These are phyloP conservation scores for Tachysurus vachellii DNA, from an alignment of 2,113 vertebrate species.

Conservation along the genomic window DNA sequence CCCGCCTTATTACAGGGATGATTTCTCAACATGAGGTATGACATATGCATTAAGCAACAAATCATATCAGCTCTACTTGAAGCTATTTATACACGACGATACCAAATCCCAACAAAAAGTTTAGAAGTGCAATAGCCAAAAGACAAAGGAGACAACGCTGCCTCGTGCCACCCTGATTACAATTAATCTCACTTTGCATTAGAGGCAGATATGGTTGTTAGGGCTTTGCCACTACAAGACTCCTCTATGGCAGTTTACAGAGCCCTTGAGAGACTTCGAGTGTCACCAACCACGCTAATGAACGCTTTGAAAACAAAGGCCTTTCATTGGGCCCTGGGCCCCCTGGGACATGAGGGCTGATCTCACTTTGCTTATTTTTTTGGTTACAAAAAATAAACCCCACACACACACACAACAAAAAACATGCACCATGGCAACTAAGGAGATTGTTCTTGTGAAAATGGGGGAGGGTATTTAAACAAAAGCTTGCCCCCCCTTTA, in stretches of 20 bases:
- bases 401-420: conserved; percentile 8
- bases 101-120: conserved; percentile 23
- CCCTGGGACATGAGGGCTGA: conserved; percentile 55
- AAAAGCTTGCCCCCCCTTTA: conserved; percentile 15
- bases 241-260: conserved; percentile 39
- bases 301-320: conserved; percentile 61
- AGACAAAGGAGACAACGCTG: conserved; percentile 27
- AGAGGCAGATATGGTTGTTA: conserved; percentile 30
- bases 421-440: conserved; percentile 44
- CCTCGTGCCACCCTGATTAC: conserved; percentile 11
- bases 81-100: conserved; percentile 41
- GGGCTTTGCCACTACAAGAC: conserved; percentile 25
- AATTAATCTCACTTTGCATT: conserved; percentile 29
- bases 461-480: conserved; percentile 41
- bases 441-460: conserved; percentile 55
- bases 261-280: conserved; percentile 53
- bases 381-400: conserved; percentile 25
- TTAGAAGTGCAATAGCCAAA: neutral
- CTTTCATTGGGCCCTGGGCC: conserved; percentile 53
- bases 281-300: conserved; percentile 55
- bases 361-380: conserved; percentile 58
- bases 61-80: conserved; percentile 33
- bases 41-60: conserved; percentile 51
- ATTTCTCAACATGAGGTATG: conserved; percentile 62
- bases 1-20: conserved; percentile 57